These are phyloP conservation scores for Drosophila rhopaloa DNA, from an alignment of 1,140 invertebrate genomes.

Conservation along the genomic window DNA sequence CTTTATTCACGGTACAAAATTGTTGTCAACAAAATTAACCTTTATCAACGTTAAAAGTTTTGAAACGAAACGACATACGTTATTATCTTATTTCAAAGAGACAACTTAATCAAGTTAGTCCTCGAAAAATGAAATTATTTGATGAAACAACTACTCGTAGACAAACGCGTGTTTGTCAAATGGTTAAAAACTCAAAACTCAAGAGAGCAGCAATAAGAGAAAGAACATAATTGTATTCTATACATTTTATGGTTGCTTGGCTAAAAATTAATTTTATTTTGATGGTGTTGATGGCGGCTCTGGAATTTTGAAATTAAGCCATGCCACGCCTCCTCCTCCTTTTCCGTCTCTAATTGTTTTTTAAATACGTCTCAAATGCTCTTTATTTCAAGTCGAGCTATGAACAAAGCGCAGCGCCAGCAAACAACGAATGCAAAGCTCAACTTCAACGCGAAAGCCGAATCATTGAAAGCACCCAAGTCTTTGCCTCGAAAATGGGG, in stretches of 20 bases:
- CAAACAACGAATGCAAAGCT: slow-evolving; percentile 41
- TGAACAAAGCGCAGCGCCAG: slow-evolving; percentile 62
- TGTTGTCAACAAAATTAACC: no score
- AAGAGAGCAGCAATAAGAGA: neutral
- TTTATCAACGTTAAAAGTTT: no score
- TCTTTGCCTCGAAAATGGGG: slow-evolving; percentile 60
- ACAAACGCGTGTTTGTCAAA: neutral
- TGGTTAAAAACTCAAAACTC: neutral
- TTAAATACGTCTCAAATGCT: slow-evolving; percentile 71
- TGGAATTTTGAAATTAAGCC: slow-evolving; percentile 46
- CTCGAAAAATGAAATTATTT: neutral
- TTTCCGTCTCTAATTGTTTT: slow-evolving; percentile 70
- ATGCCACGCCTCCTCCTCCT: slow-evolving; percentile 2
- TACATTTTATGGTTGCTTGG: slow-evolving; percentile 6
- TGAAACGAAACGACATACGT: neutral
- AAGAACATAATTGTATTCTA: slow-evolving; percentile 3
- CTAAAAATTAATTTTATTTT: slow-evolving; percentile 38
- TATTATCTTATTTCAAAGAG: neutral
- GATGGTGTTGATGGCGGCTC: neutral
- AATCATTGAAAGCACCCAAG: slow-evolving; percentile 41
- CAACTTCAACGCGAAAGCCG: slow-evolving; percentile 15
- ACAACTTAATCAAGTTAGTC: slow-evolving; percentile 10
- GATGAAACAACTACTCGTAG: neutral
- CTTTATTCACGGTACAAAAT: no score
- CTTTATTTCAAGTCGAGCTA: slow-evolving; percentile 33